Percentiles rank a stretch among this genome's conserved stretches.
Conservation (phyloP, 2,113 vertebrate species). For the Salvator merianae region DNA sequence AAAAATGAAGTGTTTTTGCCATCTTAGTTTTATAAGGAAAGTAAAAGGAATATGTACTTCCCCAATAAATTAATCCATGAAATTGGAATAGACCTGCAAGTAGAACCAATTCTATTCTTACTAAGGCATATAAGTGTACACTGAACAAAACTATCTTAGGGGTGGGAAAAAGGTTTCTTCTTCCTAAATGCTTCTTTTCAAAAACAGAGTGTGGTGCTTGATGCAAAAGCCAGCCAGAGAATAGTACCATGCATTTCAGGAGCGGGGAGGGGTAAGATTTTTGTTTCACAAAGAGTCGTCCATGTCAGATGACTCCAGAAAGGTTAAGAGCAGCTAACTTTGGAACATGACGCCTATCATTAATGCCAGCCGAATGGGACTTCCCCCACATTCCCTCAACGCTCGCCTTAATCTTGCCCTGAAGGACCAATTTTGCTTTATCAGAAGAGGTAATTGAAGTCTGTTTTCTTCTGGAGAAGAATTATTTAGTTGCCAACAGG, state of each 20-base stretch:
- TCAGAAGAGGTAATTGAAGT: neutral
- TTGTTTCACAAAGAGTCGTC: neutral
- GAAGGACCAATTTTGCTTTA: neutral
- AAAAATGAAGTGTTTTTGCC: too few relatives aligned
- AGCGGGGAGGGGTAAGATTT: neutral
- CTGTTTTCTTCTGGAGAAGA: conserved; percentile 14
- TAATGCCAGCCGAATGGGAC: neutral
- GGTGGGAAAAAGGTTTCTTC: too few relatives aligned
- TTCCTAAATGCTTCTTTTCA: neutral
- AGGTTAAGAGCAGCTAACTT: neutral
- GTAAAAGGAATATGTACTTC: neutral
- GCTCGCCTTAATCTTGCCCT: conserved; percentile 14
- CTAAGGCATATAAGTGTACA: too few relatives aligned
- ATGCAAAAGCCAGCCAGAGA: neutral
- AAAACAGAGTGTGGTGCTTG: neutral
- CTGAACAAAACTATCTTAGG: too few relatives aligned
- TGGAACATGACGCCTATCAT: neutral
- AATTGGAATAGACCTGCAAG: too few relatives aligned
- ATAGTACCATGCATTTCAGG: conserved; percentile 1
- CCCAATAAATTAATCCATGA: neutral
- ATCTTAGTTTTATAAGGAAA: too few relatives aligned
- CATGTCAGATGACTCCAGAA: neutral
- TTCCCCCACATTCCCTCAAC: neutral
- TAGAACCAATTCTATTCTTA: too few relatives aligned
- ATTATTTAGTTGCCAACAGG: neutral